Percentiles rank a stretch among this genome's conserved stretches.
phyloP scores from a whole-genome alignment of 2,888 invertebrate species.

The Ichneumoninae sp. region DNA sequence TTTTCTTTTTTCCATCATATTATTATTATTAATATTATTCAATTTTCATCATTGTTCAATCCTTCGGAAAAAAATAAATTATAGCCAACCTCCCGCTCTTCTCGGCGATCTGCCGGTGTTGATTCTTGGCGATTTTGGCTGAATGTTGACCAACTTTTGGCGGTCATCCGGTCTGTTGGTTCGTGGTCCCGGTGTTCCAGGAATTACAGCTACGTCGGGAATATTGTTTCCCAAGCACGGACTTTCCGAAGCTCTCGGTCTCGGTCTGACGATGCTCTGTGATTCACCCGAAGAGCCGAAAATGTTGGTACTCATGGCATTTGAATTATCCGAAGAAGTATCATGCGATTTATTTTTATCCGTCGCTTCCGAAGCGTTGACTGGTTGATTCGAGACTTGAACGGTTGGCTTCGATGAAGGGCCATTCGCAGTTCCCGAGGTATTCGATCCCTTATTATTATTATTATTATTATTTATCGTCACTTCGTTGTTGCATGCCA shows the following conservation, averaged over 20 bases:
- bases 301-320: slow-evolving; percentile 2
- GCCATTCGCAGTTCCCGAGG: neutral
- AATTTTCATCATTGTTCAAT: slow-evolving; percentile 51
- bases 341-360: slow-evolving; percentile 32
- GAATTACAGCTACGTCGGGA: slow-evolving; percentile 70
- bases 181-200: slow-evolving; percentile 67
- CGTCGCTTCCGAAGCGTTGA: neutral
- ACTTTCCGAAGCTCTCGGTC: slow-evolving; percentile 49
- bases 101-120: slow-evolving; percentile 68
- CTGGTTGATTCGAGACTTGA: slow-evolving; percentile 1
- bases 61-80: slow-evolving; percentile 22
- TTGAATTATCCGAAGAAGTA: neutral
- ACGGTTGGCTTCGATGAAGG: slow-evolving; percentile 18
- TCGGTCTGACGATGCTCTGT: slow-evolving; percentile 51
- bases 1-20: neutral
- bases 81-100: slow-evolving; percentile 65
- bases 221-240: slow-evolving; percentile 47
- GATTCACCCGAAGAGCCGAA: slow-evolving; percentile 23
- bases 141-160: slow-evolving; percentile 70
- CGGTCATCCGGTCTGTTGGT: slow-evolving; percentile 62
- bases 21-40: slow-evolving; percentile 8
- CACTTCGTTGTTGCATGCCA: neutral
- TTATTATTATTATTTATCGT: neutral
- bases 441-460: neutral
- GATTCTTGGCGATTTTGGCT: slow-evolving; percentile 73